Evolutionary conservation across 2,113 vertebrate species (phyloP).

Genomic region (Callopanchax toddi): DNA sequence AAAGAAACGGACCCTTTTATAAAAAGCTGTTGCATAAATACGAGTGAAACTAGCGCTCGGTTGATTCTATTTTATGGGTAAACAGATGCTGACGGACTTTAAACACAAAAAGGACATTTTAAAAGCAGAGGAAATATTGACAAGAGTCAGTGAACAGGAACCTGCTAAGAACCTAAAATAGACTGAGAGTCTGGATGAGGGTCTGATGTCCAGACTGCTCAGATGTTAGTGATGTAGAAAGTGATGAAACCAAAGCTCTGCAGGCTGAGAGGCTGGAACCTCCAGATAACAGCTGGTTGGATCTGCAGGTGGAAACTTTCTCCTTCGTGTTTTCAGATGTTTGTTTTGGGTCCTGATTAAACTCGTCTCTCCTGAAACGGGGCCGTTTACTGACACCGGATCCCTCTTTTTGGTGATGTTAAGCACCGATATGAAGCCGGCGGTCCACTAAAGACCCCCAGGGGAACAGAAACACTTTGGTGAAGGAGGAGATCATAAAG

Average conservation of each 20-base stretch:
- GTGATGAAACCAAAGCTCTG: conserved; percentile 53
- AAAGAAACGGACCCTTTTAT: conserved; percentile 70
- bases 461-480: conserved; percentile 60
- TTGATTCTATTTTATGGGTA: conserved; percentile 47
- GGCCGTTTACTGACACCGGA: conserved; percentile 62
- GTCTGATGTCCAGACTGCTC: too few relatives aligned
- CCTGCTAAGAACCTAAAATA: not conserved
- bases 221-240: too few relatives aligned
- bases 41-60: conserved; percentile 28
- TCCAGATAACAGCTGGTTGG: not conserved
- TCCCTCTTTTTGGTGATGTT: conserved; percentile 73
- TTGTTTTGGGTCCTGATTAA: too few relatives aligned
- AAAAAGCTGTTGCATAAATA: conserved; percentile 76
- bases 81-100: conserved; percentile 61
- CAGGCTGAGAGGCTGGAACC: conserved; percentile 30
- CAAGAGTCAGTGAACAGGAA: not conserved
- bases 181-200: not conserved
- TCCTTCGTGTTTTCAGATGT: too few relatives aligned
- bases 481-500: conserved; percentile 67
- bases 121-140: conserved; percentile 22
- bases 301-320: not conserved
- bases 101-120: conserved; percentile 52
- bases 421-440: conserved; percentile 73
- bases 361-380: not conserved
- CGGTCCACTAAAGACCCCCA: conserved; percentile 72